Evolutionary conservation across 2,888 invertebrate species (phyloP).

Genomic region (Hybos culiciformis): DNA sequence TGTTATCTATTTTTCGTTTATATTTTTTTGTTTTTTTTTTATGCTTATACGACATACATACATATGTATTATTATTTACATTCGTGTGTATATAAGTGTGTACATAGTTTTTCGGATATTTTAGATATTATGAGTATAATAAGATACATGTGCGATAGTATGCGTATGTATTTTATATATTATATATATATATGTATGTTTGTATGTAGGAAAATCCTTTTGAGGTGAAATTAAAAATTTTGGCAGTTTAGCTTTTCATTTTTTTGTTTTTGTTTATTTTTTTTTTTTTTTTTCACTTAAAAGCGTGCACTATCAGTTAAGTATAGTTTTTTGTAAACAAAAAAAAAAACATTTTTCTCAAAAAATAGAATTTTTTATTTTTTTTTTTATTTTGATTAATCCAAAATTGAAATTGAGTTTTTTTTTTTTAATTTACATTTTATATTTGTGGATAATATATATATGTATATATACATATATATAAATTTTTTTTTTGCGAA

Average conservation of each 20-base stretch:
- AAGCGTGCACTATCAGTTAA: neutral
- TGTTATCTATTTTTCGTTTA: no score
- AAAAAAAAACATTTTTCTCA: no score
- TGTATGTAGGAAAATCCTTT: constrained; percentile 2
- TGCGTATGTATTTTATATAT: no score
- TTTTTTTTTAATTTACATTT: constrained; percentile 5
- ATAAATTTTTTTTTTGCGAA: neutral
- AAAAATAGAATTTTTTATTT: no score
- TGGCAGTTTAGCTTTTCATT: constrained; percentile 5
- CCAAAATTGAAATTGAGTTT: constrained; percentile 17
- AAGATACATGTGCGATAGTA: no score
- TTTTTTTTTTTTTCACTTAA: neutral
- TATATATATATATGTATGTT: no score
- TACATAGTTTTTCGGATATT: no score
- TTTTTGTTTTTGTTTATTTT: constrained; percentile 4
- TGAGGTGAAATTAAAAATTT: constrained; percentile 9
- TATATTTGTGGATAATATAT: neutral
- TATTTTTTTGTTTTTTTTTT: no score
- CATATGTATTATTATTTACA: no score
- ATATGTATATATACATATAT: neutral
- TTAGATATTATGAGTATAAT: no score
- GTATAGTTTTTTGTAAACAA: neutral
- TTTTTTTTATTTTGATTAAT: constrained; percentile 11
- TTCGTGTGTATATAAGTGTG: no score
- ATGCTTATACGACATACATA: no score